Evolutionary conservation across 92 coral and sea anemone species (phyloP), one percentile per base, ranked within the genome.

Genomic region (Metridium senile): DNA sequence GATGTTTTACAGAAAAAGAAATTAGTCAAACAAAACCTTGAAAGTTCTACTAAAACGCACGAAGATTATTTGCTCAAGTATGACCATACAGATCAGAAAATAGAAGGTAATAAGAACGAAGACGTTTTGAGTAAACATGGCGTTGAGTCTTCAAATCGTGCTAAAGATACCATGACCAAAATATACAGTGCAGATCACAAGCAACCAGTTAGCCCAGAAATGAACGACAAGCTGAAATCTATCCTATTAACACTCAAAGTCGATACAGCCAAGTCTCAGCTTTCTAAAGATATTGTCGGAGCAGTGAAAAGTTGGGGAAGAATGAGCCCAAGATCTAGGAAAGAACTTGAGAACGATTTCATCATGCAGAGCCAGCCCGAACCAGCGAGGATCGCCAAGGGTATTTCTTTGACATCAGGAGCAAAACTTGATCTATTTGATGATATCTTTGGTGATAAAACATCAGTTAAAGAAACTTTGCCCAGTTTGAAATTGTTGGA

Each of bases 251-350:
- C 78, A 78, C 74, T 91, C 26, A 81, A 88, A 53, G 86, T 91
- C 0, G 90, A 84, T 61, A 43, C 93, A 33, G 79, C 78, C 21
- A 83, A 85, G 70, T 53, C 82, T 33, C 84, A 88, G 58, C 84
- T 89, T 39, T 76, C 97, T 19, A 82, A 78, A 68, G 89, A 81
- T 25, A 82, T 91, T 28, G 84, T 91, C 33, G 89, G 93, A 9
- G 90, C 93, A 0, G 97, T 80, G 0, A 86, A 87, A 39, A 76
- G 75, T 23, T 92, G 97, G 97, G 97, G 93, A 3, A 82, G 82
- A 62, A 62, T 19, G n/a, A 75, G 26, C 71, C 59, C 80, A 28
- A 71, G 79, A 66, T 72, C 49, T 66, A 78, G 74, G 34, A 69
- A 31, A 32, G 70, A 69, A 27, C 65, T 87, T 1, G 58, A 33